Evolutionary conservation across 2,113 vertebrate species (phyloP), one percentile per base, ranked within the genome.

Genomic region (Muscicapa adusta): DNA sequence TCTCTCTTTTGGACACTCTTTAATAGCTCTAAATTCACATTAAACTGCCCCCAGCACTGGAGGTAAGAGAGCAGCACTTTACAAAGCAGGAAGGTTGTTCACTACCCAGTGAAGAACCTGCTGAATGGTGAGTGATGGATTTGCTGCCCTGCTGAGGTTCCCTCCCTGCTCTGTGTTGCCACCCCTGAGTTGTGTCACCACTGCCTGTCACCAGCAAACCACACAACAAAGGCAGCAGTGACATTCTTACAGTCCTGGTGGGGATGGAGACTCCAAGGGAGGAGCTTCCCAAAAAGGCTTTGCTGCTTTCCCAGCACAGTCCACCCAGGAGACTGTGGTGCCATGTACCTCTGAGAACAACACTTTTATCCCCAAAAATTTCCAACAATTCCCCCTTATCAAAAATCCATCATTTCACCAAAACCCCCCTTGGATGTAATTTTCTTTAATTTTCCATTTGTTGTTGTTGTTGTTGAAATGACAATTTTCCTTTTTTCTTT

Each of bases 281-380:
- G 43, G 48, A 87, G 22, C 61, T 70, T 33, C 63, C 60, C 68
- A 16, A 38, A 87, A 61, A 77, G 4, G 17, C 22, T 70, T 53
- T 36, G 5, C 40, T 65, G 60, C 54, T 66, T 79, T 56, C 63
- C 67, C 74, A 29, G 77, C 58, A 61, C 50, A 56, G 10, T 6
- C 9, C 4, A 25, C 33, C 72, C 22, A 1, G 19, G 36, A 70
- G 4, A 5, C 10, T 2, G 0, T 5, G 10, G 33, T 5, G 0
- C 16, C 0, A 0, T 53, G 31, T 51, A 51, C n/a, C 63, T 56
- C 31, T 61, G 60, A 48, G 50, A 48, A 22, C 63, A 50, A 18
- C 22, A 5, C 5, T 71, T 92, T 23, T 50, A 51, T 75, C 71
- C 78, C 66, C 66, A 61, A 47, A 53, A 74, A 70, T 70, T 40